These are phyloP conservation scores for Symphodus melops DNA, from an alignment of 2,113 vertebrate genomes.

Conservation along the genomic window DNA sequence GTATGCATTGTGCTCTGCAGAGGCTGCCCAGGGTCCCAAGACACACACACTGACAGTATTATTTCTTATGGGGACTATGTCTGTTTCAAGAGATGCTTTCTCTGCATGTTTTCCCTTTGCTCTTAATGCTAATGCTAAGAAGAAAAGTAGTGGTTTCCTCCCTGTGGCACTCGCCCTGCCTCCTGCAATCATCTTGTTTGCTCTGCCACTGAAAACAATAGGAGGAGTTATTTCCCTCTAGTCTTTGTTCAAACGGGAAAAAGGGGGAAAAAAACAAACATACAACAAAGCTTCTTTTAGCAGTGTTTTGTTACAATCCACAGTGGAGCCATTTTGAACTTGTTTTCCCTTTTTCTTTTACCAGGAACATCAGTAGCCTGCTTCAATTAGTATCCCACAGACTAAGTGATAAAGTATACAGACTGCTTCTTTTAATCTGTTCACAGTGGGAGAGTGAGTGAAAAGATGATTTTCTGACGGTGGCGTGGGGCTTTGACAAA, in stretches of 20 bases:
- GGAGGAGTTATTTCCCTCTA: slow-evolving; percentile 37
- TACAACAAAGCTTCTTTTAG: slow-evolving; percentile 21
- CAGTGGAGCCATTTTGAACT: not conserved
- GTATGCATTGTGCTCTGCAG: slow-evolving; percentile 16
- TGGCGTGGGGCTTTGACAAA: slow-evolving; percentile 38
- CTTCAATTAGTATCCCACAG: slow-evolving; percentile 74
- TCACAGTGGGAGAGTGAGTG: slow-evolving; percentile 62
- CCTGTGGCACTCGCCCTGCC: slow-evolving; percentile 18
- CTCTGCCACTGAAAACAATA: slow-evolving; percentile 27
- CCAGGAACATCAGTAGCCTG: slow-evolving; percentile 44
- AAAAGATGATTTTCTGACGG: slow-evolving; percentile 62
- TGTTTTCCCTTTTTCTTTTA: slow-evolving; percentile 8
- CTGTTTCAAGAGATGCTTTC: slow-evolving; percentile 21
- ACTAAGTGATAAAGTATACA: slow-evolving; percentile 64
- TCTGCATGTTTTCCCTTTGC: slow-evolving; percentile 1
- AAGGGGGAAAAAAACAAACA: not conserved
- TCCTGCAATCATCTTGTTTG: slow-evolving; percentile 42
- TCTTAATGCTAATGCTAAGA: slow-evolving; percentile 32
- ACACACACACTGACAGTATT: slow-evolving; percentile 1
- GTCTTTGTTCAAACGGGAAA: slow-evolving; percentile 6
- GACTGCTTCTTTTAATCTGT: slow-evolving; percentile 69
- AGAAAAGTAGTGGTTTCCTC: slow-evolving; percentile 23
- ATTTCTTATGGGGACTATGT: not conserved
- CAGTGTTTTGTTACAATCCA: slow-evolving; percentile 24
- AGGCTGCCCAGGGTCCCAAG: not conserved